These are phyloP conservation scores for Leptobrachium leishanense DNA, from an alignment of 2,113 vertebrate species.

Conservation along the genomic window DNA sequence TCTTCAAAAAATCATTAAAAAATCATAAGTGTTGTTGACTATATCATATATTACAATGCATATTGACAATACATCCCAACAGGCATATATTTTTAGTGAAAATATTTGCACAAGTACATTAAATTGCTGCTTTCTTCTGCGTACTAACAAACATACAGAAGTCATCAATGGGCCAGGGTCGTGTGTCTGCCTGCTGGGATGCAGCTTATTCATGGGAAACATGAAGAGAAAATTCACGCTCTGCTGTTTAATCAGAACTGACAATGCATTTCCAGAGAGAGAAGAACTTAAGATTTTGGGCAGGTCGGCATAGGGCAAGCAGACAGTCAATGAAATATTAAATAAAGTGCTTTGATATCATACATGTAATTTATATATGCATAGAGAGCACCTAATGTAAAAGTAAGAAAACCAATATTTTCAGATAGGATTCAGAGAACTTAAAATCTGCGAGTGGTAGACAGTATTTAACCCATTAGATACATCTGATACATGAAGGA, in stretches of 20 bases:
- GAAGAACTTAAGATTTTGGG: conserved; percentile 80
- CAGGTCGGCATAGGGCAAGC: conserved; percentile 80
- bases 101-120: conserved; percentile 46
- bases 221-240: conserved; percentile 75
- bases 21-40: background rate
- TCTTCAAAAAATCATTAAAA: too few relatives aligned
- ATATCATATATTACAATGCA: background rate
- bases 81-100: conserved; percentile 1
- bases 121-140: background rate
- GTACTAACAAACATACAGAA: conserved; percentile 12
- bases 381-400: background rate
- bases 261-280: conserved; percentile 78
- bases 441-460: conserved; percentile 31
- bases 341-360: conserved; percentile 81
- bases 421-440: conserved; percentile 23
- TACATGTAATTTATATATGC: conserved; percentile 71
- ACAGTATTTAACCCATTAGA: conserved; percentile 29
- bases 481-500: background rate
- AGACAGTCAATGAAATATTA: conserved; percentile 91
- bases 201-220: conserved; percentile 78
- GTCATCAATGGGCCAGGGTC: conserved; percentile 51
- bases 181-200: conserved; percentile 70
- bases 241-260: conserved; percentile 75
- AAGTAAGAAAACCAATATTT: background rate
- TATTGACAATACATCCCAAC: background rate